Evolutionary conservation across 2,797 vertebrate species (phyloP).

Genomic region (Meriones psammophilus): DNA sequence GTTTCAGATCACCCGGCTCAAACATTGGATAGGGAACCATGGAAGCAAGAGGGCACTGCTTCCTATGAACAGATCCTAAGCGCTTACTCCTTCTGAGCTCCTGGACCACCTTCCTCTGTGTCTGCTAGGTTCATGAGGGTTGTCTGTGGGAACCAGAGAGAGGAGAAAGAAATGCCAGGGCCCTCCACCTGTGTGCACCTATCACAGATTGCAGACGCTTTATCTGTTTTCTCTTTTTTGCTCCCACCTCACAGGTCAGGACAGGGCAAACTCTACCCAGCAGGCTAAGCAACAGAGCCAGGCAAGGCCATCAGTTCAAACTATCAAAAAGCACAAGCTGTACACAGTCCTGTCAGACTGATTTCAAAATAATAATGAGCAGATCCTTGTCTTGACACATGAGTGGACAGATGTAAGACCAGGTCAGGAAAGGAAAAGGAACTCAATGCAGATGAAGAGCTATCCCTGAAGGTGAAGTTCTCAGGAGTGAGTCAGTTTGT

Average conservation of each 20-base stretch:
- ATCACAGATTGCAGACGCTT: neutral
- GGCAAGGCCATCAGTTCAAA: neutral
- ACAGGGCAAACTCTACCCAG: neutral
- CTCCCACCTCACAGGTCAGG: neutral
- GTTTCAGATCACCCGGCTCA: neutral
- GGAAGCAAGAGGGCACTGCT: neutral
- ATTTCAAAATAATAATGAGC: neutral
- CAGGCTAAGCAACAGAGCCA: neutral
- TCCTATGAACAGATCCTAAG: neutral
- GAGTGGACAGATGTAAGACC: neutral
- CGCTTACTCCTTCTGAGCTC: neutral
- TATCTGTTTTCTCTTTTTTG: neutral
- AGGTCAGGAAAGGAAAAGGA: neutral
- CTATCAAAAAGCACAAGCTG: neutral
- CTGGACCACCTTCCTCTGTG: neutral
- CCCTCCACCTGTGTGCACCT: neutral
- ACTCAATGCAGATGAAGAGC: neutral
- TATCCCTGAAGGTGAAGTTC: neutral
- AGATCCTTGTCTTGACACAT: neutral
- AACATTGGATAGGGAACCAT: neutral
- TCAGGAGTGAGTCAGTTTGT: neutral
- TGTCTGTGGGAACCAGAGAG: neutral
- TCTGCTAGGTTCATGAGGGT: neutral
- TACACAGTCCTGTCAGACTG: neutral
- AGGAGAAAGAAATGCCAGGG: accelerated